phyloP scores from a whole-genome alignment of 2,113 vertebrate species.

The Tachuris rubrigastra region DNA sequence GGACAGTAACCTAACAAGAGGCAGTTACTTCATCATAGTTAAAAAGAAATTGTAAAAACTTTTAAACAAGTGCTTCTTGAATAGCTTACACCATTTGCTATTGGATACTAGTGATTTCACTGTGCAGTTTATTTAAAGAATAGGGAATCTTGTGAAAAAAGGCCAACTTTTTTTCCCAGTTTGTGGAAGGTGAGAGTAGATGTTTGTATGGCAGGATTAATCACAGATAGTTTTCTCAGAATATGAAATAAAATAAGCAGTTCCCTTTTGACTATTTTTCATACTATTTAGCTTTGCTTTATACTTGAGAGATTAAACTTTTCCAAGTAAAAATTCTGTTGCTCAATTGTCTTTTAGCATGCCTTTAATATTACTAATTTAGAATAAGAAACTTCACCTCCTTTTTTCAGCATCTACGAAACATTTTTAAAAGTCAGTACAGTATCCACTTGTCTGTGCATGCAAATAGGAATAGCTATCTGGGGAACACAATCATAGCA shows the following conservation, averaged over 20 bases:
- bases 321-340: background rate
- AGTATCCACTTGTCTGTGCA: conserved; percentile 15
- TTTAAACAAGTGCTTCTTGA: background rate
- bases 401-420: background rate
- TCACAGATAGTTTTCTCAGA: background rate
- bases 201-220: background rate
- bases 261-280: background rate
- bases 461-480: conserved; percentile 17
- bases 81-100: background rate
- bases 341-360: background rate
- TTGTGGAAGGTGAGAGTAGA: background rate
- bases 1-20: background rate
- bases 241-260: background rate
- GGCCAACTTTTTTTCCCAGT: background rate
- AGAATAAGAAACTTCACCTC: background rate
- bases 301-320: background rate
- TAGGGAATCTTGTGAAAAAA: background rate
- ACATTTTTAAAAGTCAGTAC: conserved; percentile 31
- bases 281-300: background rate
- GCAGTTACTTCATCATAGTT: accelerated
- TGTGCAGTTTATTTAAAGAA: background rate
- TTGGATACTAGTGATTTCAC: accelerated
- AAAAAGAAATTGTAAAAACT: background rate
- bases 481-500: conserved; percentile 38
- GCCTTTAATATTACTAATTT: background rate